These are phyloP conservation scores for Engystomops pustulosus DNA, from an alignment of 2,113 vertebrate genomes.

Conservation along the genomic window DNA sequence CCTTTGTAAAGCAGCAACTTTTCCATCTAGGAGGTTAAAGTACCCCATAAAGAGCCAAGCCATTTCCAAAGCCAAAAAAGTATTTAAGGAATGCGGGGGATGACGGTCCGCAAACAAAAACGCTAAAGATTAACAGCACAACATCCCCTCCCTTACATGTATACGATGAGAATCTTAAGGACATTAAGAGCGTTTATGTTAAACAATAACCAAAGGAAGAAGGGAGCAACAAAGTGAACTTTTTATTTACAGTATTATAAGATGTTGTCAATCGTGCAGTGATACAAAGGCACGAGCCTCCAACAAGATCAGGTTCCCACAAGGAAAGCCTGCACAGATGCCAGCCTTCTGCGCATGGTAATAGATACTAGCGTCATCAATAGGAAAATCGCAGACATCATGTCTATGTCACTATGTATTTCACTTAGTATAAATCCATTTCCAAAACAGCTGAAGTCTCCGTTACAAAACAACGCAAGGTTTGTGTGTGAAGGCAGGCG, in stretches of 20 bases:
- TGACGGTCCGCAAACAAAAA: conserved; percentile 22
- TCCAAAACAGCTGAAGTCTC: conserved; percentile 11
- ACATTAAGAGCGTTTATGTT: neutral
- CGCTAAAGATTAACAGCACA: conserved; percentile 50
- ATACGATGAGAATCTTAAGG: neutral
- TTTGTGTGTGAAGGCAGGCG: neutral
- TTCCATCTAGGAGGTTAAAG: conserved; percentile 30
- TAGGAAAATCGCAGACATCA: neutral
- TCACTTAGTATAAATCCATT: neutral
- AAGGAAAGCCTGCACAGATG: neutral
- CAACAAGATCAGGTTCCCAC: neutral
- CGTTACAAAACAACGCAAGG: conserved; percentile 3
- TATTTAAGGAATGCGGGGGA: conserved; percentile 53
- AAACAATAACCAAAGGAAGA: neutral
- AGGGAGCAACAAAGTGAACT: neutral
- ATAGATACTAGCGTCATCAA: conserved; percentile 7
- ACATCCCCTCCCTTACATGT: conserved; percentile 19
- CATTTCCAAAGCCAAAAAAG: conserved; percentile 51
- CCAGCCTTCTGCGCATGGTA: neutral
- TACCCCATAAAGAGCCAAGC: conserved; percentile 21
- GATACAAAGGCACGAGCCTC: neutral
- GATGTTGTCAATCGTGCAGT: neutral
- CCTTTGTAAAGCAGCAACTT: neutral
- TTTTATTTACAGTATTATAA: neutral
- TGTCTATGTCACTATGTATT: conserved; percentile 1